These are phyloP conservation scores for Plectropomus leopardus DNA, from an alignment of 2,113 vertebrate genomes.

Conservation along the genomic window DNA sequence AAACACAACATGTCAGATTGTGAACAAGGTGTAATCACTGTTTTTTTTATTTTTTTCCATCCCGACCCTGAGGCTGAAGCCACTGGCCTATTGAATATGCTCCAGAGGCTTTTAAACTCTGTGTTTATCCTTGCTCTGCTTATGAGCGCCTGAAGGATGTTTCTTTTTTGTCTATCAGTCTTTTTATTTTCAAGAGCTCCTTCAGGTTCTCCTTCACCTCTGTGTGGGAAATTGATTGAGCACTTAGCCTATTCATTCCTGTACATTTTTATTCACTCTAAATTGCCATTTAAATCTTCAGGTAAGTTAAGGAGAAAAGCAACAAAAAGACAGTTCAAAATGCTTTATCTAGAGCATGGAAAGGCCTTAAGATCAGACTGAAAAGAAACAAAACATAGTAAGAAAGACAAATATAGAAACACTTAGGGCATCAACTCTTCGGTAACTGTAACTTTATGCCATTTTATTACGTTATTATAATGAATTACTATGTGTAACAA, in stretches of 20 bases:
- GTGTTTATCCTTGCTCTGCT: neutral
- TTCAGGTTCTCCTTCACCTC: neutral
- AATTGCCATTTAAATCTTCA: no score
- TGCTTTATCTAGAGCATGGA: neutral
- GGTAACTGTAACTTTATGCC: neutral
- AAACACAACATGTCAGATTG: neutral
- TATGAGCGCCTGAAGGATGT: constrained; percentile 1
- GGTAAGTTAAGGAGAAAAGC: no score
- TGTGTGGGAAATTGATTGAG: neutral
- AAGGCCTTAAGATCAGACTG: neutral
- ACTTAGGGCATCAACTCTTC: neutral
- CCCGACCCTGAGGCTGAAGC: neutral
- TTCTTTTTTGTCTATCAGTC: neutral
- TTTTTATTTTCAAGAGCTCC: constrained; percentile 9
- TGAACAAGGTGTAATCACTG: neutral
- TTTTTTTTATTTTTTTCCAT: neutral
- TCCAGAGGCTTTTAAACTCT: constrained; percentile 14
- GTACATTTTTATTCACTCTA: no score
- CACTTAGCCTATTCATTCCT: neutral
- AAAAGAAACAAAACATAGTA: neutral
- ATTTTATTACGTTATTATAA: neutral
- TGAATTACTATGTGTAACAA: neutral
- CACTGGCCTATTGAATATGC: neutral
- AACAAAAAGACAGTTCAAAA: neutral
- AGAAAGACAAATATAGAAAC: no score